Conservation (phyloP, 2,113 vertebrate species). For the Genyomyrus donnyi region DNA sequence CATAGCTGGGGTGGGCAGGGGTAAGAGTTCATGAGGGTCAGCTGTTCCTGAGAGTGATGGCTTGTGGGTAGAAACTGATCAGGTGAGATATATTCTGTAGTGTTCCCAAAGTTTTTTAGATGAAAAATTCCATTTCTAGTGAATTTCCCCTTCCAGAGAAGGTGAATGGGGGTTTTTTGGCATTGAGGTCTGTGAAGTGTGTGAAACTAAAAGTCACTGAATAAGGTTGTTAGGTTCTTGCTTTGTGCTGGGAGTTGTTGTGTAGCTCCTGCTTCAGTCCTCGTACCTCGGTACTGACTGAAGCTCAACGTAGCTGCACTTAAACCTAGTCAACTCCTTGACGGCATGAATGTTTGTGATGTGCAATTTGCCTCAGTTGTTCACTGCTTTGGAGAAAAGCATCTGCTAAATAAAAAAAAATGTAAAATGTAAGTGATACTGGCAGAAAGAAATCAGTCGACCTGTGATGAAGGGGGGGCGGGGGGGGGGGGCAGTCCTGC, state of each 20-base stretch:
- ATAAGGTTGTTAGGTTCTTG: neutral
- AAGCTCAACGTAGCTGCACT: neutral
- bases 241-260: neutral
- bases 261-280: neutral
- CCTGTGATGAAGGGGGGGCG: neutral
- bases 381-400: neutral
- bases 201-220: neutral
- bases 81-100: neutral
- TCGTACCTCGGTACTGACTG: neutral
- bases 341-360: neutral
- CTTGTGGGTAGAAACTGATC: neutral
- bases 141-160: neutral
- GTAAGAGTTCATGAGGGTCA: neutral
- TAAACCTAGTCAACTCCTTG: neutral
- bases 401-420: neutral
- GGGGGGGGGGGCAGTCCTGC: neutral
- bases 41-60: neutral
- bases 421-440: neutral
- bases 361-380: neutral
- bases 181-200: neutral
- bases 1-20: neutral
- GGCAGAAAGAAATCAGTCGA: neutral
- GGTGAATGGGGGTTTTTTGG: neutral
- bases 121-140: neutral
- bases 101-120: neutral